phyloP scores from a whole-genome alignment of 1,140 invertebrate species.

The Proctacanthus coquilletti region DNA sequence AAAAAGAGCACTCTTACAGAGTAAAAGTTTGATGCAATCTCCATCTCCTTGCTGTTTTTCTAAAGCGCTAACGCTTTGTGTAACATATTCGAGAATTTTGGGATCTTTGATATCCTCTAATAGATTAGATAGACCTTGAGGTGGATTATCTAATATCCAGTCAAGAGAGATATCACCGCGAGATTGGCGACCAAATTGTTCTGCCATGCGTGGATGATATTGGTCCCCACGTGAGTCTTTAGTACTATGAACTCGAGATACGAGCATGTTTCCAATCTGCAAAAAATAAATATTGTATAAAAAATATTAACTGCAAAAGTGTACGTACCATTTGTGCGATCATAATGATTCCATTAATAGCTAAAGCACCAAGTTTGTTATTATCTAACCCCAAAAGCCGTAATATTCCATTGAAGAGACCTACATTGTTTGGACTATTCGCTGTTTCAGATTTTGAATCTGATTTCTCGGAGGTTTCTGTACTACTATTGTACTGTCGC shows the following conservation, averaged over 20 bases:
- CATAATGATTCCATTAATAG: slow-evolving; percentile 63
- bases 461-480: slow-evolving; percentile 3
- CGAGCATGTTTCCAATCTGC: neutral
- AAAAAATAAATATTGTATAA: neutral
- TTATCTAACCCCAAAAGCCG: slow-evolving; percentile 55
- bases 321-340: slow-evolving; percentile 61
- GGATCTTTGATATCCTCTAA: slow-evolving; percentile 39
- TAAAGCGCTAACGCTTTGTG: slow-evolving; percentile 40
- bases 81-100: slow-evolving; percentile 37
- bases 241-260: no score
- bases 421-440: slow-evolving; percentile 13
- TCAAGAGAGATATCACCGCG: slow-evolving; percentile 28
- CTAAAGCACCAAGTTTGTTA: slow-evolving; percentile 56
- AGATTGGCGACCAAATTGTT: slow-evolving; percentile 3
- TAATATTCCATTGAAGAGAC: slow-evolving; percentile 46
- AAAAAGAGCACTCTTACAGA: slow-evolving; percentile 62
- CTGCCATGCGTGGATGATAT: slow-evolving; percentile 13
- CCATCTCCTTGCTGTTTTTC: slow-evolving; percentile 33
- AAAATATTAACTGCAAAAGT: neutral
- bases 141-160: slow-evolving; percentile 33
- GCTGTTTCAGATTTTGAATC: neutral
- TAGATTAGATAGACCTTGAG: slow-evolving; percentile 35
- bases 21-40: slow-evolving; percentile 51
- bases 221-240: neutral
- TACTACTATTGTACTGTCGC: slow-evolving; percentile 3